Evolutionary conservation across 2,797 vertebrate species (phyloP), one percentile per base, ranked within the genome.

Genomic region (Philypnodon macrostomus): DNA sequence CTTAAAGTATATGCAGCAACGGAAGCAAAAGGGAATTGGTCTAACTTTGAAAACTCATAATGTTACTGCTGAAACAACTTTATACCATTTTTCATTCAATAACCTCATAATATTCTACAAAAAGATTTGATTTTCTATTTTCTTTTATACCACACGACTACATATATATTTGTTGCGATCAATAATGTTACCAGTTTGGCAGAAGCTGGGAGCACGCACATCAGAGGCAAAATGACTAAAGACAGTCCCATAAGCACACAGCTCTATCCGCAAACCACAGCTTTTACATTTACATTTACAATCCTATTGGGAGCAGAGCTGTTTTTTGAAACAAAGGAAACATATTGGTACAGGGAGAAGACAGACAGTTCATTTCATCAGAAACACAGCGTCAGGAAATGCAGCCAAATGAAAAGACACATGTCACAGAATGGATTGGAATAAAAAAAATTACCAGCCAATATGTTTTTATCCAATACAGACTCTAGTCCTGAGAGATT

Each of bases 51-150:
- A 46, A 54, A 77, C 72, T 77, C 62, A 72, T 60, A 72, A 71
- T 19, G 40, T 50, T 39, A n/a, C 30, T 29, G 29, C 10, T 8
- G 42, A 45, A 45, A 42, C 70, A 70, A 38, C 12, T 13, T 54
- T 13, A 38, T 64, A 38, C n/a, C 18, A 17, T 57, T 79, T 78
- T 69, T 29, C n/a, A 73, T 65, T 72, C 48, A 66, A 75, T 75
- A 75, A 75, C 63, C 39, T 73, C 47, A 53, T 66, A 63, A 64
- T 67, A 67, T 60, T 62, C 68, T 59, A 47, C 54, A 47, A 63
- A 47, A 34, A 64, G 52, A 80, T 75, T 69, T 34, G 49, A 77
- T 83, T 78, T 77, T 4, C 48, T 18, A 19, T 58, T 67, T 62
- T 33, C 60, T 60, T 35, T 60, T 39, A 61, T 46, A 54, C 33